A percentile compares a stretch with the other conserved stretches of the same genome.
Evolutionary conservation across 92 coral and sea anemone genomes (phyloP).

Genomic region (Phenganax marumi): DNA sequence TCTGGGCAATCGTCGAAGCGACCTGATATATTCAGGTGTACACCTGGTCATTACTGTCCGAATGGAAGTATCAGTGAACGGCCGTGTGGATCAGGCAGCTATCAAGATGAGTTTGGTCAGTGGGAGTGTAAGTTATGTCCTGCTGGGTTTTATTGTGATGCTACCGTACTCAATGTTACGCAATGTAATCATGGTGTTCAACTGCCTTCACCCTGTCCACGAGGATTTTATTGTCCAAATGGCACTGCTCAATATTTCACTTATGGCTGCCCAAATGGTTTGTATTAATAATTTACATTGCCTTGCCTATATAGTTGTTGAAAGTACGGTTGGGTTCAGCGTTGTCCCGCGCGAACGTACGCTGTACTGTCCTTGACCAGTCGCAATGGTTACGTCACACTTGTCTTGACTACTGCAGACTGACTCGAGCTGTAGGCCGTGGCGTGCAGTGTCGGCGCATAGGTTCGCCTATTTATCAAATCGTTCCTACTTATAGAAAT

Average conservation of each 20-base stretch:
- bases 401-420: too few relatives aligned
- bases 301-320: not conserved
- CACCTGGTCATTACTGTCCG: conserved; percentile 92
- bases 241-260: conserved; percentile 60
- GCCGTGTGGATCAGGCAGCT: conserved; percentile 76
- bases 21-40: conserved; percentile 72
- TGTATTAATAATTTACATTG: not conserved
- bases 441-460: too few relatives aligned
- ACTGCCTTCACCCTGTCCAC: conserved; percentile 81
- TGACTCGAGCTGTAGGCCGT: too few relatives aligned
- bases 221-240: conserved; percentile 85
- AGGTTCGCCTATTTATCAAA: too few relatives aligned
- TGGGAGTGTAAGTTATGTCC: conserved; percentile 81
- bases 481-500: too few relatives aligned
- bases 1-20: conserved; percentile 74
- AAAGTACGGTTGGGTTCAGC: too few relatives aligned
- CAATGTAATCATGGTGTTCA: conserved; percentile 92
- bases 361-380: too few relatives aligned
- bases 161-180: conserved; percentile 74
- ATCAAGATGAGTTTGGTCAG: conserved; percentile 82
- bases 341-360: too few relatives aligned
- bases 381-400: too few relatives aligned
- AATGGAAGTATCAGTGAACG: conserved; percentile 69
- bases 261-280: conserved; percentile 45
- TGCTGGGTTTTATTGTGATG: conserved; percentile 92